These are phyloP conservation scores for Tethea ocularis DNA, from an alignment of 2,888 invertebrate genomes.

Conservation along the genomic window DNA sequence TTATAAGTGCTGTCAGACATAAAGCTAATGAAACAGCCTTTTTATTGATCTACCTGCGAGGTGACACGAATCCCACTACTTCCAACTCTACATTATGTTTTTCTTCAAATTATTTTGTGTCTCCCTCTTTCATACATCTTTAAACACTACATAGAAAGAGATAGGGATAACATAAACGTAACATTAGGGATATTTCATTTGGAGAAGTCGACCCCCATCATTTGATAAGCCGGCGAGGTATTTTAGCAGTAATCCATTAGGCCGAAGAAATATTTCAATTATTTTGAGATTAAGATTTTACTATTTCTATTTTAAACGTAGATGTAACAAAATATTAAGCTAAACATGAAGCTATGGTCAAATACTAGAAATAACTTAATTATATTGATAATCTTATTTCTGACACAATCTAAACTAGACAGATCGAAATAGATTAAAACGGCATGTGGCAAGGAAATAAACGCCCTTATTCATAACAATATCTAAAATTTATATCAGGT, in stretches of 20 bases:
- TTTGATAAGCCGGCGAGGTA: slow-evolving; percentile 77
- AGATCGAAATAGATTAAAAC: slow-evolving; percentile 5
- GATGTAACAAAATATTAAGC: too few relatives aligned
- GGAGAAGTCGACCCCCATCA: slow-evolving; percentile 72
- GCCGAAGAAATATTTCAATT: slow-evolving; percentile 61
- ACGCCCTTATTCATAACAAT: slow-evolving; percentile 61
- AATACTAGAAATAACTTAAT: too few relatives aligned
- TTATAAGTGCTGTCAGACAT: slow-evolving; percentile 80
- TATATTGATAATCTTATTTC: not conserved
- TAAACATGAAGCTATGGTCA: too few relatives aligned
- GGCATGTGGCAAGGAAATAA: slow-evolving; percentile 28
- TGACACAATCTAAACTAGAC: slow-evolving; percentile 6
- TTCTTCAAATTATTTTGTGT: slow-evolving; percentile 69
- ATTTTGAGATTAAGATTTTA: slow-evolving; percentile 31
- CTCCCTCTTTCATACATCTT: slow-evolving; percentile 37
- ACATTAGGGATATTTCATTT: slow-evolving; percentile 78
- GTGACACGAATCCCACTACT: slow-evolving; percentile 71
- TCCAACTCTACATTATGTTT: slow-evolving; percentile 78
- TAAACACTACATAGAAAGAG: slow-evolving; percentile 48
- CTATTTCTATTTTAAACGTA: too few relatives aligned
- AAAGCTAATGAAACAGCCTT: slow-evolving; percentile 76
- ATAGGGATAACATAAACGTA: slow-evolving; percentile 49
- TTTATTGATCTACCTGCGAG: slow-evolving; percentile 82
- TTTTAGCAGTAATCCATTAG: slow-evolving; percentile 77
- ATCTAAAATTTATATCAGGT: slow-evolving; percentile 72